A percentile compares a stretch with the other conserved stretches of the same genome.
These are phyloP conservation scores for Haemorhous mexicanus DNA, from an alignment of 2,113 vertebrate genomes.

Conservation along the genomic window DNA sequence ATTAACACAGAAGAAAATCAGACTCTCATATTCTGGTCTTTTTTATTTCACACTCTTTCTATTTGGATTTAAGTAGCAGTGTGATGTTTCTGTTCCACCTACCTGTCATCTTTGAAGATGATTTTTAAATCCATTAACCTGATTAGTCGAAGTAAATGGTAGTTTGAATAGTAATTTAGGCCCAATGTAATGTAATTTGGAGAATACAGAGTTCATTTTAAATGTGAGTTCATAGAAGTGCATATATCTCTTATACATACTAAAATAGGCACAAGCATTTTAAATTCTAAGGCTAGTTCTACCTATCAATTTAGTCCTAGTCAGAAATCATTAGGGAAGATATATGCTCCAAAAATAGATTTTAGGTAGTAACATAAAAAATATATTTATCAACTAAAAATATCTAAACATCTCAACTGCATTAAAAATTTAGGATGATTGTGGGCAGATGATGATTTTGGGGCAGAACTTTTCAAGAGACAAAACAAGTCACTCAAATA, in stretches of 20 bases:
- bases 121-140: slow-evolving; percentile 35
- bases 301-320: neutral
- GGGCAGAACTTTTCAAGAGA: neutral
- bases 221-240: neutral
- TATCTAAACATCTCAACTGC: neutral
- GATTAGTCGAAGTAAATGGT: slow-evolving; percentile 27
- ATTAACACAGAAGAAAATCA: neutral
- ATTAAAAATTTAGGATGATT: neutral
- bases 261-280: neutral
- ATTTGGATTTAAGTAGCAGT: neutral
- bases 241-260: neutral
- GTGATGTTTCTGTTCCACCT: neutral
- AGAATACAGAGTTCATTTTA: neutral
- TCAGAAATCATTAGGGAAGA: neutral
- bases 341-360: neutral
- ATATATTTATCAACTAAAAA: neutral
- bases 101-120: neutral
- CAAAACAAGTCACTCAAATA: neutral
- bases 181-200: neutral
- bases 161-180: slow-evolving; percentile 3
- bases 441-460: neutral
- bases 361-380: neutral
- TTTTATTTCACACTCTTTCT: neutral
- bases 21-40: neutral
- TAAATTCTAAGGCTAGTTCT: neutral